Evolutionary conservation across 2,113 vertebrate genomes (phyloP).

Genomic region (Spheniscus mendiculus): DNA sequence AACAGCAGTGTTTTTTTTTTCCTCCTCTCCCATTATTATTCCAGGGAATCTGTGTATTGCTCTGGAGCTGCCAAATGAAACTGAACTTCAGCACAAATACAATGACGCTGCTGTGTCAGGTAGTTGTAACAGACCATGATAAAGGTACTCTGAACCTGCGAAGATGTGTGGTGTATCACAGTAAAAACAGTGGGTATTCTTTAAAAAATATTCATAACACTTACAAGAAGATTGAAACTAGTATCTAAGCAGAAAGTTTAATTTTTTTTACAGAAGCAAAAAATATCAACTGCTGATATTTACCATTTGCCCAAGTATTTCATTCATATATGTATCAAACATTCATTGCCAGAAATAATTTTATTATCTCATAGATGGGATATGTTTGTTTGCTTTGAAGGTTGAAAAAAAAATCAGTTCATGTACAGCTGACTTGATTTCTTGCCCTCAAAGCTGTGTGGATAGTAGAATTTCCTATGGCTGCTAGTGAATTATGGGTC

Average conservation of each 20-base stretch:
- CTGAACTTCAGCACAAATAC: not conserved
- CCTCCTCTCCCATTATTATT: not conserved
- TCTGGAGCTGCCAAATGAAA: not conserved
- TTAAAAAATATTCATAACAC: not conserved
- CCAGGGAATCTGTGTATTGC: not conserved
- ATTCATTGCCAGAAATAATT: not conserved
- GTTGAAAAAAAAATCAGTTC: constrained; percentile 33
- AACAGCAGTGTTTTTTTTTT: not conserved
- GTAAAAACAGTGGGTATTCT: not conserved
- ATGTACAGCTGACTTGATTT: constrained; percentile 19
- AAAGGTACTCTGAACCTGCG: not conserved
- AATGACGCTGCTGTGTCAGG: not conserved
- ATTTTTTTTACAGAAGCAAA: not conserved
- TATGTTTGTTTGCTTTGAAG: not conserved
- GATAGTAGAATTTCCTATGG: constrained; percentile 34
- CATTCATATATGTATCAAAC: not conserved
- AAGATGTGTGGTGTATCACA: not conserved
- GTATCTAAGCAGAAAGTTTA: not conserved
- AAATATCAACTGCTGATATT: not conserved
- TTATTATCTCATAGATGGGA: not conserved
- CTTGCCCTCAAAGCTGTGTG: not conserved
- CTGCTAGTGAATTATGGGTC: constrained; percentile 46
- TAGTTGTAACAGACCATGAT: not conserved
- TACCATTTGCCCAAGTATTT: not conserved
- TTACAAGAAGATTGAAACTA: not conserved